These are phyloP conservation scores for Tarsius wallacei DNA, from an alignment of 2,797 vertebrate genomes.

Conservation along the genomic window DNA sequence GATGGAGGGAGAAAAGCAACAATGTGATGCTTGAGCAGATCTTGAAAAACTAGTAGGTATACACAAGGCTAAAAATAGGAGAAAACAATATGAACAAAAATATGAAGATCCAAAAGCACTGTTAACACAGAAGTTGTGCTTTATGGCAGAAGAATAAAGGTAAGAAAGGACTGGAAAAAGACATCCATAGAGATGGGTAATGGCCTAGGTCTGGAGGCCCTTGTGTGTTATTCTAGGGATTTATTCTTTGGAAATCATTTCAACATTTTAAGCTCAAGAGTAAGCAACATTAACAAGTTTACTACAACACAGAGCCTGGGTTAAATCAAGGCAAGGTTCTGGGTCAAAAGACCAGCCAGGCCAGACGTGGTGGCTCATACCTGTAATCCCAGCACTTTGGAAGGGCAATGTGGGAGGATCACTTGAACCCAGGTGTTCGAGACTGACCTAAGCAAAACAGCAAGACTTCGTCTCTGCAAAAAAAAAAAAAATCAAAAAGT, in stretches of 20 bases:
- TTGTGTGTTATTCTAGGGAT: neutral
- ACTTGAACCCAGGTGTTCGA: too few relatives aligned
- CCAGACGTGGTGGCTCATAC: too few relatives aligned
- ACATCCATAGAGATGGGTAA: neutral
- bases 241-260: neutral
- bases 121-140: neutral
- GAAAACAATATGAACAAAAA: neutral
- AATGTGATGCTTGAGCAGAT: neutral
- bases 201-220: neutral
- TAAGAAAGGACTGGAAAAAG: neutral
- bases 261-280: neutral
- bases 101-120: neutral
- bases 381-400: too few relatives aligned
- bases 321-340: neutral
- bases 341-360: neutral
- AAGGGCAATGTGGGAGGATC: too few relatives aligned
- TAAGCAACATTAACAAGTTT: neutral
- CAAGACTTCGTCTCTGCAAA: too few relatives aligned
- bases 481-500: too few relatives aligned
- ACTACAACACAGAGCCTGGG: neutral
- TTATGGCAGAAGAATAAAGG: neutral
- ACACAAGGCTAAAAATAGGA: neutral
- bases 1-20: neutral
- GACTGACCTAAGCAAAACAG: too few relatives aligned
- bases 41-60: neutral